phyloP scores from a whole-genome alignment of 2,113 vertebrate species.

The Pipra filicauda region DNA sequence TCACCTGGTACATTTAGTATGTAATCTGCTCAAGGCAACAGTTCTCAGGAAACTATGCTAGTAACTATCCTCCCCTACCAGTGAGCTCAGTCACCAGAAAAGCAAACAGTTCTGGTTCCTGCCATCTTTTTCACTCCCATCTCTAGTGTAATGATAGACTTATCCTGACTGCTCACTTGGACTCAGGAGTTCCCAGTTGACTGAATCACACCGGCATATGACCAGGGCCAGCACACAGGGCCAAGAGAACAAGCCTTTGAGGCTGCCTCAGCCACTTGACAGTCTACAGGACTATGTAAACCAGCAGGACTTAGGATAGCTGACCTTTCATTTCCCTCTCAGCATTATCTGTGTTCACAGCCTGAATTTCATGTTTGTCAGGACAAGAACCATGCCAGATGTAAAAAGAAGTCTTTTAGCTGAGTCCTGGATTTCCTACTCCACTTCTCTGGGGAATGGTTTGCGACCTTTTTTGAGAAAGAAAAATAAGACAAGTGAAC shows the following conservation, averaged over 20 bases:
- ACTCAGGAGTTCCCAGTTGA: not conserved
- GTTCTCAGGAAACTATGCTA: not conserved
- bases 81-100: not conserved
- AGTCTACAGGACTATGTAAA: conserved; percentile 6
- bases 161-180: not conserved
- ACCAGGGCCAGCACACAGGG: not conserved
- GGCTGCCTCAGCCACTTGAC: conserved; percentile 20
- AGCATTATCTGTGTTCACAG: conserved; percentile 21
- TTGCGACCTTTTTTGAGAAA: conserved; percentile 66
- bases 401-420: conserved; percentile 56
- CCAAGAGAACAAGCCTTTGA: not conserved
- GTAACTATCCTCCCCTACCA: not conserved
- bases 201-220: not conserved
- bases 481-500: conserved; percentile 75
- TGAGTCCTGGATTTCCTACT: conserved; percentile 67
- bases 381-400: conserved; percentile 59
- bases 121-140: not conserved
- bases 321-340: conserved; percentile 64
- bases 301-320: not conserved
- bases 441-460: conserved; percentile 54
- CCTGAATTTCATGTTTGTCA: conserved; percentile 49
- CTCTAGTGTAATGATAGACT: not conserved
- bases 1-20: not conserved
- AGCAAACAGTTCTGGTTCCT: not conserved
- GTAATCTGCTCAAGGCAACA: not conserved